Percentiles rank a stretch among this genome's conserved stretches.
These are phyloP conservation scores for Pollenia labialis DNA, from an alignment of 2,888 invertebrate species.

Conservation along the genomic window DNA sequence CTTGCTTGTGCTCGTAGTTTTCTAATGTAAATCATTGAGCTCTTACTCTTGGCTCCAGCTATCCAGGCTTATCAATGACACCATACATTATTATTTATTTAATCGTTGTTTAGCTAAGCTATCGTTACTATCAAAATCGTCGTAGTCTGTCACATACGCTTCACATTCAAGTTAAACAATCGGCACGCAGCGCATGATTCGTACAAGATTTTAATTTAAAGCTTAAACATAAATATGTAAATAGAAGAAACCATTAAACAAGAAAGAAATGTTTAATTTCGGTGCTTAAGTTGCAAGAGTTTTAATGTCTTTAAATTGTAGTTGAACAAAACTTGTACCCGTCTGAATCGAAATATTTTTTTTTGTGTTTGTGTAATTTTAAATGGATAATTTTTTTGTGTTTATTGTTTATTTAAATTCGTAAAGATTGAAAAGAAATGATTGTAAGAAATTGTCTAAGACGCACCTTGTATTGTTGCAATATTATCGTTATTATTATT, in stretches of 20 bases:
- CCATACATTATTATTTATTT: conserved; percentile 61
- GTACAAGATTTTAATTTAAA: conserved; percentile 28
- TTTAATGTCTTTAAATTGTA: conserved; percentile 32
- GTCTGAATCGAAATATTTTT: not conserved
- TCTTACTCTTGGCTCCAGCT: conserved; percentile 36
- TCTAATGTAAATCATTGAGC: conserved; percentile 63
- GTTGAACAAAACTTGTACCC: conserved; percentile 19
- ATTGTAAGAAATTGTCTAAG: conserved; percentile 42
- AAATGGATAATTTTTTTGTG: conserved; percentile 19
- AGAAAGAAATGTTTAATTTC: conserved; percentile 51
- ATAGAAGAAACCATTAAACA: conserved; percentile 16
- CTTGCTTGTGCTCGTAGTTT: conserved; percentile 41
- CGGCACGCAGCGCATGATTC: conserved; percentile 51
- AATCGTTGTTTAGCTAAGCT: conserved; percentile 68
- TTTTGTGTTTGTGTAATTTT: conserved; percentile 17
- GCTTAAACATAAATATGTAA: conserved; percentile 15
- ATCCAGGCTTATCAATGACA: conserved; percentile 62
- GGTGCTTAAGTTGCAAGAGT: conserved; percentile 25
- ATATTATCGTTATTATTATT: conserved; percentile 61
- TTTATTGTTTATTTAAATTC: not conserved
- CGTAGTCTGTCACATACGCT: conserved; percentile 24
- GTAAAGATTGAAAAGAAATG: conserved; percentile 27
- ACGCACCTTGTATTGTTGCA: conserved; percentile 55
- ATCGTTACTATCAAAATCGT: conserved; percentile 60
- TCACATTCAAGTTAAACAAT: conserved; percentile 25